Evolutionary conservation across 2,113 vertebrate species (phyloP), one percentile per base, ranked within the genome.

Genomic region (Hassar affinis): DNA sequence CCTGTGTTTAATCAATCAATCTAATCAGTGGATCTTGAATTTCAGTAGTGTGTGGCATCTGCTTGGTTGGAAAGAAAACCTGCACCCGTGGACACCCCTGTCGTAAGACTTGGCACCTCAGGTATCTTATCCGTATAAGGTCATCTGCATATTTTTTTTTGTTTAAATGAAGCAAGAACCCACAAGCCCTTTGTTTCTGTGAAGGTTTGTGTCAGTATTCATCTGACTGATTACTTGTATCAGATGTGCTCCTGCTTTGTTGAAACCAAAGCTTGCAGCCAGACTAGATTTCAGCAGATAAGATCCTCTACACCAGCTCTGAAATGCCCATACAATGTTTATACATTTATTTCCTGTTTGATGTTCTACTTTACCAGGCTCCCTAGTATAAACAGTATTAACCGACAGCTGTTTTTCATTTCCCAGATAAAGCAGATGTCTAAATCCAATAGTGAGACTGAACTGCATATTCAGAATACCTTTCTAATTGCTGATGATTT

Each of bases 401-500:
- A 6, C 38, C 6, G 38, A 2, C 38, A 42, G 22, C 17, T 49
- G 51, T 33, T 27, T 25, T 75, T 71, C 82, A 84, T 85, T 87
- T 42, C n/a, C 85, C 87, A 97, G 95, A 59, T 91, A 83, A 61
- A 89, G 12, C 35, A 88, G 0, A 91, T 92, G 62, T 89, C 91
- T 66, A 86, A 90, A 15, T 88, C 93, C 54, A 96, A 95, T 0
- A 88, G 94, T 87, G 94, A 88, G 86, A 86, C 91, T 0, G 42
- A 95, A 77, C 84, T 98, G 82, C 93, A 96, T 74, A 94, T 94
- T 0, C 95, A 98, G 85, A 98, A 98, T 0, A 92, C 94, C 22
- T 95, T 92, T 87, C 93, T 98, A 90, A 95, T 96, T 2, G 94
- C 94, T 0, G 96, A 97, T 1, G 97, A 98, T 88, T 98, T 97